Conservation (phyloP, 2,113 vertebrate species). For the Eulemur rufifrons region DNA sequence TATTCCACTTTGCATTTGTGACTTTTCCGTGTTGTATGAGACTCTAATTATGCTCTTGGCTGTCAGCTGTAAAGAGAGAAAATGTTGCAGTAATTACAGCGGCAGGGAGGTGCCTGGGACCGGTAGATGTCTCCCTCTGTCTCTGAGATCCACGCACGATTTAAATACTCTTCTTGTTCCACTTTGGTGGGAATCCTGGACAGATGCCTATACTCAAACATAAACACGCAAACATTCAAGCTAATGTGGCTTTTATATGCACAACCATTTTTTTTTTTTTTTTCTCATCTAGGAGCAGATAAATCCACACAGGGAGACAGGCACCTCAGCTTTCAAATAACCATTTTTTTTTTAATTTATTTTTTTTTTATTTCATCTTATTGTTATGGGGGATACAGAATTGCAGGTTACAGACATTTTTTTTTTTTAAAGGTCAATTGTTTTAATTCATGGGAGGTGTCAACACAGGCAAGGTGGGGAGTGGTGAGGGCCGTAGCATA, state of each 20-base stretch:
- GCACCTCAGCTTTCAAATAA: slow-evolving; percentile 25
- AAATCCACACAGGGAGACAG: neutral
- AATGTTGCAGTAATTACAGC: slow-evolving; percentile 81
- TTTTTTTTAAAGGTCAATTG: slow-evolving; percentile 53
- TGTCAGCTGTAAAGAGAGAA: slow-evolving; percentile 81
- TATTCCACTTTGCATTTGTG: slow-evolving; percentile 76
- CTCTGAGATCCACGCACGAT: slow-evolving; percentile 57
- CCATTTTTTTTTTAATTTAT: slow-evolving; percentile 11
- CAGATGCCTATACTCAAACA: neutral
- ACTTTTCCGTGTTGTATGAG: slow-evolving; percentile 83
- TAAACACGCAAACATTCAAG: neutral
- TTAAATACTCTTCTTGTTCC: slow-evolving; percentile 66
- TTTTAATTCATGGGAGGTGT: slow-evolving; percentile 30
- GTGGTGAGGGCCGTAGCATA: neutral
- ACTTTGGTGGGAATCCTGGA: slow-evolving; percentile 2
- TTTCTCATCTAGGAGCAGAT: neutral
- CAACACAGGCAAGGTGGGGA: neutral
- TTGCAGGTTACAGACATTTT: neutral
- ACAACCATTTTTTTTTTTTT: neutral
- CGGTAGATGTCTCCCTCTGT: slow-evolving; percentile 84
- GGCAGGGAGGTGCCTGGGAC: slow-evolving; percentile 69
- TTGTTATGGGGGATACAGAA: no score
- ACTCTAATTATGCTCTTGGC: slow-evolving; percentile 85
- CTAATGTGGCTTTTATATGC: neutral
- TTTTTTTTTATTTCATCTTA: no score